These are phyloP conservation scores for Ceryle rudis DNA, from an alignment of 2,797 vertebrate species.

Conservation along the genomic window DNA sequence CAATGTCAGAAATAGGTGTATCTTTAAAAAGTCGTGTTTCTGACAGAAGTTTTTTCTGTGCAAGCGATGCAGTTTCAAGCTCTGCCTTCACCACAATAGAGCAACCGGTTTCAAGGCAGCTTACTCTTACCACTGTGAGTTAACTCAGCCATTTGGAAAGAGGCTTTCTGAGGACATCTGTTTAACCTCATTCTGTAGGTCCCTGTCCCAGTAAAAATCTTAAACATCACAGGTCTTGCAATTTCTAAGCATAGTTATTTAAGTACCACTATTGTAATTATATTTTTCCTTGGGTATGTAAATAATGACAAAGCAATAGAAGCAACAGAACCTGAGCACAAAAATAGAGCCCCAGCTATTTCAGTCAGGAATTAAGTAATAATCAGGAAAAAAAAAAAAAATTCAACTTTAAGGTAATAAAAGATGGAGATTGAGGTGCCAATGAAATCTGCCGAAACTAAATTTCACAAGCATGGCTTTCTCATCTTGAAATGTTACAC, in stretches of 20 bases:
- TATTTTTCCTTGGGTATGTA: not conserved
- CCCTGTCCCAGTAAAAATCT: not conserved
- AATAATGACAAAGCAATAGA: not conserved
- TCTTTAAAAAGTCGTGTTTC: not conserved
- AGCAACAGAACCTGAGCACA: not conserved
- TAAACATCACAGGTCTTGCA: not conserved
- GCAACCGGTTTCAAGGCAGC: not conserved
- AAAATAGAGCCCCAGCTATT: not conserved
- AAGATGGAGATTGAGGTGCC: constrained; percentile 55
- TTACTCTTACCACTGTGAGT: not conserved
- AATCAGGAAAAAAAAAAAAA: not conserved
- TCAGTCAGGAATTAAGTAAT: constrained; percentile 41
- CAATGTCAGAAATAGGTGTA: not conserved
- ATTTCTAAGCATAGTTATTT: not conserved
- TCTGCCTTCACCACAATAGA: not conserved
- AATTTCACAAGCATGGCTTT: constrained; percentile 69
- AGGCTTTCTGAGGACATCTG: not conserved
- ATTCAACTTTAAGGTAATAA: constrained; percentile 65
- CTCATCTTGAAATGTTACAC: constrained; percentile 74
- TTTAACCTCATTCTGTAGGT: not conserved
- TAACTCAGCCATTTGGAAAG: constrained; percentile 6
- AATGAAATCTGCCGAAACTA: constrained; percentile 60
- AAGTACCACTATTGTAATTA: not conserved
- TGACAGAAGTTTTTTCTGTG: not conserved
- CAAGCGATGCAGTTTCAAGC: not conserved